Percentiles rank a stretch among this genome's conserved stretches.
Evolutionary conservation across 2,113 vertebrate genomes (phyloP).

Genomic region (Clarias batrachus): DNA sequence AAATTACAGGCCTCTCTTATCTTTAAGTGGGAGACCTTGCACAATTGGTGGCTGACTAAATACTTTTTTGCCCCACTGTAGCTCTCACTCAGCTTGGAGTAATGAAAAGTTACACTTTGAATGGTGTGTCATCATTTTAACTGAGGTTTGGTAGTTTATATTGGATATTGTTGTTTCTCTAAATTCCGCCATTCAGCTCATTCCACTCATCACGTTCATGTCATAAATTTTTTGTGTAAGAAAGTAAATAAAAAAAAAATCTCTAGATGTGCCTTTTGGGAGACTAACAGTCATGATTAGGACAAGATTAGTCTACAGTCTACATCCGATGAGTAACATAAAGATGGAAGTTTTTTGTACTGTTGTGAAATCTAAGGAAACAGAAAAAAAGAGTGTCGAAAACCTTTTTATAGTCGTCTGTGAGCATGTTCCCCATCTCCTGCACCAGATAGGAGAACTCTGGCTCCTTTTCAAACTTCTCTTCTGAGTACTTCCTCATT

Average conservation of each 20-base stretch:
- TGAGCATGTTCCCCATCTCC: conserved; percentile 85
- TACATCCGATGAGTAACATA: conserved; percentile 10
- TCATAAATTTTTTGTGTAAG: not conserved
- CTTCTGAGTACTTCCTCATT: conserved; percentile 97
- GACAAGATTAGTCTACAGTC: not conserved
- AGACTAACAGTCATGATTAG: not conserved
- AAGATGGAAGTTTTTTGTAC: not conserved
- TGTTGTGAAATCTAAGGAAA: conserved; percentile 25
- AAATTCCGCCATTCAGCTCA: not conserved
- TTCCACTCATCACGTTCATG: not conserved
- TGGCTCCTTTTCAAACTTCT: conserved; percentile 92
- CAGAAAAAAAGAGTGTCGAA: conserved; percentile 21
- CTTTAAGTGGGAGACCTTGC: too few species aligned
- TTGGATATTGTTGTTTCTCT: not conserved
- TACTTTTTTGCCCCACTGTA: conserved; percentile 47
- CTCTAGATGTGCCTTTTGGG: not conserved
- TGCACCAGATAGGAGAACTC: conserved; percentile 89
- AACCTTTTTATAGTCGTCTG: conserved; percentile 93
- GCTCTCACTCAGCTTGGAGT: conserved; percentile 88
- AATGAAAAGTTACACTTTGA: conserved; percentile 61
- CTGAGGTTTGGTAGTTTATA: not conserved
- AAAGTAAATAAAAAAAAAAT: not conserved
- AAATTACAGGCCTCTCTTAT: too few species aligned
- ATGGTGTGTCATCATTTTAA: not conserved
- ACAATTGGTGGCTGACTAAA: too few species aligned